Evolutionary conservation across 2,113 vertebrate genomes (phyloP), one percentile per base, ranked within the genome.

Genomic region (Thinocorus orbignyianus): DNA sequence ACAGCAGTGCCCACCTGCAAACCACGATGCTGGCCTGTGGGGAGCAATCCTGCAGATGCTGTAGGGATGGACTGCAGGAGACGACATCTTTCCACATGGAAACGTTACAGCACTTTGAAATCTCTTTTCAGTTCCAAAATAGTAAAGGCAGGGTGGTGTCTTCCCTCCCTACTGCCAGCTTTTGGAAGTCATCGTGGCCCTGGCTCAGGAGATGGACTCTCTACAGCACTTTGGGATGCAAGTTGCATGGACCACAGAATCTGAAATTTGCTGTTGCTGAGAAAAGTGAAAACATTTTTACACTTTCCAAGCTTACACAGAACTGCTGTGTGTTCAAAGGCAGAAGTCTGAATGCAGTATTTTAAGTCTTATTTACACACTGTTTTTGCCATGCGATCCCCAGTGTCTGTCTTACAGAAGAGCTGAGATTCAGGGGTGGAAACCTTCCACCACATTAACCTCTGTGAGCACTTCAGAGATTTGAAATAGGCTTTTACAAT

Each of bases 141-240:
- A 41, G 72, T 39, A 41, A 66, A 83, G 52, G 39, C 15, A 48
- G 66, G n/a, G 28, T 12, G 37, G 9, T 54, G 65, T 39, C 58
- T 61, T 7, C 31, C 28, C 66, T 55, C 35, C 1, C 0, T 33
- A 35, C 60, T 61, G 46, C 6, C 39, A 17, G 6, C 33, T 66
- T 61, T 46, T 42, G 16, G 48, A 76, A 79, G 30, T 17, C 51
- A 31, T 11, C 1, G 1, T 48, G 42, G 41, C 28, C 16, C 39
- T 81, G 39, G 42, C 39, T 74, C 15, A 23, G 44, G 55, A 42
- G 28, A 23, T 6, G 25, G 24, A 17, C 44, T 44, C 71, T 28
- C 20, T 17, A 5, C 2, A 1, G 37, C 6, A 0, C 28, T 9
- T 16, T 7, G 51, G 37, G 28, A 26, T 13, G 11, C 2, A 0